phyloP scores from a whole-genome alignment of 2,888 invertebrate genomes.

The Volucella inanis region DNA sequence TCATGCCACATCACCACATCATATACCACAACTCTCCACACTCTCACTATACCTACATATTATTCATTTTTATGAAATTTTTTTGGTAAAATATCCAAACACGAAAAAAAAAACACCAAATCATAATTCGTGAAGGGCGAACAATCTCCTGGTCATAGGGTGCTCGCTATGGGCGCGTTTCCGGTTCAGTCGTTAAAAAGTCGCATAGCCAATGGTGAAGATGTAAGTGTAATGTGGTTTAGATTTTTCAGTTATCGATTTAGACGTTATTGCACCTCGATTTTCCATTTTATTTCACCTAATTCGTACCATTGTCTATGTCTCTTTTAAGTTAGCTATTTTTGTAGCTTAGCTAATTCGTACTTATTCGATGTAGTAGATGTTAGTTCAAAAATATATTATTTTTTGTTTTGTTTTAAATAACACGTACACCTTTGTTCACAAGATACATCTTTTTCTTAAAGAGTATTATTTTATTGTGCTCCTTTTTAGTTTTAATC shows the following conservation, averaged over 20 bases:
- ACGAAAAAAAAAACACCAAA: slow-evolving; percentile 26
- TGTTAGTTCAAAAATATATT: slow-evolving; percentile 11
- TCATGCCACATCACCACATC: slow-evolving; percentile 21
- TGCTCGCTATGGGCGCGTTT: slow-evolving; percentile 94
- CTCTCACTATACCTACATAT: slow-evolving; percentile 12
- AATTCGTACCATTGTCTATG: slow-evolving; percentile 10
- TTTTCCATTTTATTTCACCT: slow-evolving; percentile 28
- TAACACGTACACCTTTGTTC: background rate
- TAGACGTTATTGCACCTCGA: slow-evolving; percentile 57
- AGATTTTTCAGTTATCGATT: slow-evolving; percentile 45
- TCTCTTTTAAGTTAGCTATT: slow-evolving; percentile 26
- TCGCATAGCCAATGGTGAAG: slow-evolving; percentile 92
- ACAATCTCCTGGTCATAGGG: slow-evolving; percentile 95
- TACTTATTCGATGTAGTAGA: slow-evolving; percentile 32
- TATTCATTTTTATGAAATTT: no score
- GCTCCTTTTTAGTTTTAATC: no score
- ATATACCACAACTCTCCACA: slow-evolving; percentile 12
- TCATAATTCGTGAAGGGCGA: slow-evolving; percentile 86
- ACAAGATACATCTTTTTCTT: no score
- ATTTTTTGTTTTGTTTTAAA: slow-evolving; percentile 3
- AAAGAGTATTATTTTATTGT: no score
- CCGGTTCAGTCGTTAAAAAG: slow-evolving; percentile 95
- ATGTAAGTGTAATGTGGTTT: slow-evolving; percentile 88
- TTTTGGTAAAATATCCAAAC: background rate
- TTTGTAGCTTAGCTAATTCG: background rate